Evolutionary conservation across 2,888 invertebrate species (phyloP), one percentile per base, ranked within the genome.

Genomic region (Macaria notata): DNA sequence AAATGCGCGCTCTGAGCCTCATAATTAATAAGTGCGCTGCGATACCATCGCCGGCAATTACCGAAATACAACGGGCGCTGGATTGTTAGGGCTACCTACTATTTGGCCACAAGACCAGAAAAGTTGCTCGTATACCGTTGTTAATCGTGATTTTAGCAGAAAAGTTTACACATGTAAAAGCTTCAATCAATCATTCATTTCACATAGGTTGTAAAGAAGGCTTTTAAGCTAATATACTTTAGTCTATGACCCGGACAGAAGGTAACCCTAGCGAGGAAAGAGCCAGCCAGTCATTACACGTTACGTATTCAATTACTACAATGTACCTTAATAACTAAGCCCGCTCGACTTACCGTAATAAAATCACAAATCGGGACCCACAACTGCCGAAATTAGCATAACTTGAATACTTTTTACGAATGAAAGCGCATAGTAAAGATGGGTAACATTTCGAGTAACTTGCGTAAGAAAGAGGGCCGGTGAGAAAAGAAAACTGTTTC

Each of bases 21-120:
- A 79, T 87, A 87, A 86, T 86, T 86, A 88, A 88, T 88, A 88
- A 83, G 78, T 78, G 68, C 69, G 64, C 71, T 65, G 76, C 73
- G 83, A 85, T 86, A 83, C 62, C 65, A 82, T 86, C 85, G 78
- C 67, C 59, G 65, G 76, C 80, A 84, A 84, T 85, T 85, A 86
- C 82, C 80, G 75, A 83, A 83, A 83, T 79, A 81, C 76, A 77
- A 72, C 70, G 71, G 73, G 51, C 55, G 44, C 46, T 43, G 50
- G 50, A 58, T 54, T 68, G 70, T 72, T 71, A 70, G 71, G 71
- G 75, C 67, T 77, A 75, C 75, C 78, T 46, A 33, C 33, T 6
- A 6, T n/a, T n/a, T n/a, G n/a, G n/a, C n/a, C n/a, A n/a, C n/a
- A n/a, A n/a, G n/a, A n/a, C n/a, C n/a, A n/a, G n/a, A n/a, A n/a